Conservation (phyloP, 2,113 vertebrate genomes). For the Formicarius rufipectus region DNA sequence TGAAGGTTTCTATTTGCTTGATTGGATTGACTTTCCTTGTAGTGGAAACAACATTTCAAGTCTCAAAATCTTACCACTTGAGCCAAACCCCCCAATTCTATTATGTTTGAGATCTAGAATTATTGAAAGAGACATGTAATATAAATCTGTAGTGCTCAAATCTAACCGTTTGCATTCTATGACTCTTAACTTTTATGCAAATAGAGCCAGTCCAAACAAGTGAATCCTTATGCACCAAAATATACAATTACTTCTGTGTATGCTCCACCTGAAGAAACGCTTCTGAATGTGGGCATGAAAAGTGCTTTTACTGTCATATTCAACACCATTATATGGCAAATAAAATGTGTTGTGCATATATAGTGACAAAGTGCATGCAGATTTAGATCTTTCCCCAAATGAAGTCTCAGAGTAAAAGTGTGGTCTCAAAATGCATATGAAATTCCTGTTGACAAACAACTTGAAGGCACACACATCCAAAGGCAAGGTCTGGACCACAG, state of each 20-base stretch:
- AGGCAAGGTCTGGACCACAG: neutral
- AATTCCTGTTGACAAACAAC: neutral
- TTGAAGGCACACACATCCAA: neutral
- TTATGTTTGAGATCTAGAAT: neutral
- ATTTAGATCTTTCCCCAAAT: neutral
- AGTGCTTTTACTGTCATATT: neutral
- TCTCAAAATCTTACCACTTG: neutral
- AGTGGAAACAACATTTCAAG: neutral
- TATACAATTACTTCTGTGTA: neutral
- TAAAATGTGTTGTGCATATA: rapidly evolving
- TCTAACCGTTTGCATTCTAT: neutral
- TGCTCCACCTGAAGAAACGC: neutral
- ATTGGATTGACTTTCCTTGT: neutral
- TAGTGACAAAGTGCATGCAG: neutral
- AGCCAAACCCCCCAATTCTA: neutral
- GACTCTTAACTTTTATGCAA: neutral
- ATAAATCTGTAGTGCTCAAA: neutral
- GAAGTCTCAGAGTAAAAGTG: neutral
- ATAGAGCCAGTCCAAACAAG: neutral
- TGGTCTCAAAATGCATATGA: rapidly evolving
- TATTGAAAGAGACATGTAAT: rapidly evolving
- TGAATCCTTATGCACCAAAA: neutral
- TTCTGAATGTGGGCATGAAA: neutral
- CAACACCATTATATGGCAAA: neutral
- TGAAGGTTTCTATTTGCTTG: neutral